These are phyloP conservation scores for Leucophenga maculata DNA, from an alignment of 2,888 invertebrate genomes.

Conservation along the genomic window DNA sequence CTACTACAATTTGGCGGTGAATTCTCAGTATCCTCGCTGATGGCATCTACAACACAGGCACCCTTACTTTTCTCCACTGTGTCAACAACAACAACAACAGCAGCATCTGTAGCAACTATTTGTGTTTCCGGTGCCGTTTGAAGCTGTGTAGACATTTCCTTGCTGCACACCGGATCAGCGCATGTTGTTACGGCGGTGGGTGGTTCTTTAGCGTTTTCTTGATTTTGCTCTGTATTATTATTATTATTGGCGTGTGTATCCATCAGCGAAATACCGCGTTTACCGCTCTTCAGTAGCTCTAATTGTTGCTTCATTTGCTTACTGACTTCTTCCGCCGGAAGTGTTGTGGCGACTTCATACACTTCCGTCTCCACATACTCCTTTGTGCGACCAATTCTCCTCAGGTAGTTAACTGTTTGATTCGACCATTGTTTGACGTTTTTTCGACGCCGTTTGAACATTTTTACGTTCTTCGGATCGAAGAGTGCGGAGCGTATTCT, in stretches of 20 bases:
- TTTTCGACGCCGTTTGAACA: slow-evolving; percentile 52
- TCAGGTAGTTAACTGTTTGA: slow-evolving; percentile 54
- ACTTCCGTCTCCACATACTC: slow-evolving; percentile 56
- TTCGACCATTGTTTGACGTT: slow-evolving; percentile 64
- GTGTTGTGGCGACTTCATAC: slow-evolving; percentile 40
- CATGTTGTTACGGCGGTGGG: neutral
- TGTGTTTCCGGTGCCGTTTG: neutral
- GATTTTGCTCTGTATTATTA: neutral
- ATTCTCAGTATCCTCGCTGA: slow-evolving; percentile 15
- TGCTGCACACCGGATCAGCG: neutral
- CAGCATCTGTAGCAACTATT: neutral
- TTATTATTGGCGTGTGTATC: slow-evolving; percentile 36
- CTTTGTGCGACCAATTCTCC: slow-evolving; percentile 46
- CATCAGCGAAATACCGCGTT: slow-evolving; percentile 58
- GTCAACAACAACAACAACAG: too few relatives aligned
- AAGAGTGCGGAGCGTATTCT: slow-evolving; percentile 58
- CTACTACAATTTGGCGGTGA: neutral
- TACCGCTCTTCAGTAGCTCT: slow-evolving; percentile 63
- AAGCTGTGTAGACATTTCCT: neutral
- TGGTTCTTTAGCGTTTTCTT: neutral
- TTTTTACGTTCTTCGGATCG: slow-evolving; percentile 58
- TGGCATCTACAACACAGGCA: neutral
- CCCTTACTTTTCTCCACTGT: neutral
- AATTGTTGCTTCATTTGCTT: slow-evolving; percentile 68
- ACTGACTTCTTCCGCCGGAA: slow-evolving; percentile 58